Evolutionary conservation across 1,140 invertebrate genomes (phyloP).

Genomic region (Bicyclus anynana): DNA sequence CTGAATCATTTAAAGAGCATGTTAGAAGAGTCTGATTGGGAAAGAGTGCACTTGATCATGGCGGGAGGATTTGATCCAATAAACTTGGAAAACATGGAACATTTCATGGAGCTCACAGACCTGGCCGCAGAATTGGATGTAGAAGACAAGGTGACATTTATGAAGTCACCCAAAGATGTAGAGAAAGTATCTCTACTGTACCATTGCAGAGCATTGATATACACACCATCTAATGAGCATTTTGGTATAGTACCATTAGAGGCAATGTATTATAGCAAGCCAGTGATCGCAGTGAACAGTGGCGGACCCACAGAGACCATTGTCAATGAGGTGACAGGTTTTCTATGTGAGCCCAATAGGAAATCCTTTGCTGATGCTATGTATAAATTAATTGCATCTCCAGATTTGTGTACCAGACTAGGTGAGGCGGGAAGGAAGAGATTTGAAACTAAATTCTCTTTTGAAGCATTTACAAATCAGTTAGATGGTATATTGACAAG

Average conservation of each 20-base stretch:
- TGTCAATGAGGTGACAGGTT: conserved; percentile 92
- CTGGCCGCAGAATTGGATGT: conserved; percentile 83
- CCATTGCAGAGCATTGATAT: conserved; percentile 88
- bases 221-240: conserved; percentile 98
- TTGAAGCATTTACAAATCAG: conserved; percentile 84
- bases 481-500: conserved; percentile 80
- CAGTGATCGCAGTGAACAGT: conserved; percentile 96
- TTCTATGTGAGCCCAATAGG: conserved; percentile 84
- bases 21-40: conserved; percentile 78
- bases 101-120: conserved; percentile 88
- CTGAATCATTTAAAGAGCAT: conserved; percentile 82
- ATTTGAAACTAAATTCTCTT: conserved; percentile 88
- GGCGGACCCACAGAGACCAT: conserved; percentile 98
- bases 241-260: conserved; percentile 99
- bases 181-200: conserved; percentile 90
- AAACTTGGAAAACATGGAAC: conserved; percentile 92
- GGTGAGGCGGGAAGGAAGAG: conserved; percentile 84
- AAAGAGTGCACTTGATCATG: conserved; percentile 90
- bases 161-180: conserved; percentile 91
- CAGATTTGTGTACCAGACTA: conserved; percentile 79
- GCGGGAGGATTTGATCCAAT: conserved; percentile 97
- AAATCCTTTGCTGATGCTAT: conserved; percentile 89
- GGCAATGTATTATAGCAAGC: conserved; percentile 96
- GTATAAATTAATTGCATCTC: conserved; percentile 80
- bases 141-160: conserved; percentile 87